Evolutionary conservation across 1,140 invertebrate genomes (phyloP).

Genomic region (Leptinotarsa undecemlineata): DNA sequence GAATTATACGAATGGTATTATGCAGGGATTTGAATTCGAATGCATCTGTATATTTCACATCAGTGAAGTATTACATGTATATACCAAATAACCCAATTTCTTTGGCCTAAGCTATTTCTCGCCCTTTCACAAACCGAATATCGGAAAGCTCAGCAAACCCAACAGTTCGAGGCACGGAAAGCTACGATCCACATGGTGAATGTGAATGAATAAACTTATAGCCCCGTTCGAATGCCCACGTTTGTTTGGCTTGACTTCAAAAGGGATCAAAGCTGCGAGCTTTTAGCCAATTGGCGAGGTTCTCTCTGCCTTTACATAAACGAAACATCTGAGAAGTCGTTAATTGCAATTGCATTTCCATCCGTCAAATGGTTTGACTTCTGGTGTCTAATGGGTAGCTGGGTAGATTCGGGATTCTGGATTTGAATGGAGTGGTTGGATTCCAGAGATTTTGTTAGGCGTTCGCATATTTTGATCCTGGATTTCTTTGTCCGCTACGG

Average conservation of each 20-base stretch:
- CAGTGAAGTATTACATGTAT: no score
- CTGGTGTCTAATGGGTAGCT: not conserved
- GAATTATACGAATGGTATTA: no score
- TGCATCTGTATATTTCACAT: no score
- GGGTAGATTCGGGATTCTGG: not conserved
- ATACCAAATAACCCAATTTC: not conserved
- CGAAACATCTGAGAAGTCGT: constrained; percentile 15
- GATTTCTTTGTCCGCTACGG: not conserved
- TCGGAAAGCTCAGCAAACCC: not conserved
- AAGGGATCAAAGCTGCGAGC: constrained; percentile 17
- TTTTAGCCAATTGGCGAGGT: constrained; percentile 15
- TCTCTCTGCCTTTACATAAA: not conserved
- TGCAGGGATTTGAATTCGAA: no score
- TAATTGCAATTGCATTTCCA: constrained; percentile 10
- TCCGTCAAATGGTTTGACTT: constrained; percentile 1
- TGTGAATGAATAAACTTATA: constrained; percentile 9
- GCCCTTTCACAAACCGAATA: not conserved
- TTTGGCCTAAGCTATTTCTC: not conserved
- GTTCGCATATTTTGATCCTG: not conserved
- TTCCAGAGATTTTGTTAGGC: no score
- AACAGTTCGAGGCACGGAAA: not conserved
- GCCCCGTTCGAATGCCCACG: constrained; percentile 1
- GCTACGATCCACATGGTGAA: constrained; percentile 12
- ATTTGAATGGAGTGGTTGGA: not conserved
- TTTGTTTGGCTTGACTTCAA: not conserved